Percentiles rank a stretch among this genome's conserved stretches.
Evolutionary conservation across 2,888 invertebrate species (phyloP).

Genomic region (Celastrina argiolus): DNA sequence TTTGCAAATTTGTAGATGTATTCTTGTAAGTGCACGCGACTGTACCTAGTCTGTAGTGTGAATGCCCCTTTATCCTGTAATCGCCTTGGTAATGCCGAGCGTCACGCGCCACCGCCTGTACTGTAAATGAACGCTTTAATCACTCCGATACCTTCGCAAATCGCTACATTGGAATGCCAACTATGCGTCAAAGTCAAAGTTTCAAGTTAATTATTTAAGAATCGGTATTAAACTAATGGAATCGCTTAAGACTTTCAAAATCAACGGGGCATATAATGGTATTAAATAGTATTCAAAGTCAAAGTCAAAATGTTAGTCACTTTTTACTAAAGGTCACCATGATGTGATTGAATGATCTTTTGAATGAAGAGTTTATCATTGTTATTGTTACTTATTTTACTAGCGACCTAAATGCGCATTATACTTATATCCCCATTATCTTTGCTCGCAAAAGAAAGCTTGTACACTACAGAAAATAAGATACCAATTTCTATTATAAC

Average conservation of each 20-base stretch:
- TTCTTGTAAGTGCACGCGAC: too few relatives aligned
- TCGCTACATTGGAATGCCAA: slow-evolving; percentile 9
- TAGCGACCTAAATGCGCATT: background rate
- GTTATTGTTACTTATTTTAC: too few relatives aligned
- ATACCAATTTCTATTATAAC: too few relatives aligned
- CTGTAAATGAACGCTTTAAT: slow-evolving; percentile 12
- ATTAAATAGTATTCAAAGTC: background rate
- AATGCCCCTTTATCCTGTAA: background rate
- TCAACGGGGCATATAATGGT: background rate
- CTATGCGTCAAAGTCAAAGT: slow-evolving; percentile 1
- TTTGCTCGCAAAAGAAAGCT: too few relatives aligned
- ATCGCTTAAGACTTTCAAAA: background rate
- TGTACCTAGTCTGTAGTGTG: background rate
- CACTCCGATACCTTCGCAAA: slow-evolving; percentile 12
- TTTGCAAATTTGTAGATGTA: too few relatives aligned
- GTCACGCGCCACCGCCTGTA: background rate
- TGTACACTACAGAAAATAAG: too few relatives aligned
- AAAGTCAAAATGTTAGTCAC: too few relatives aligned
- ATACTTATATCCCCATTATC: background rate
- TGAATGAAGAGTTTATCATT: too few relatives aligned
- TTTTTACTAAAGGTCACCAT: too few relatives aligned
- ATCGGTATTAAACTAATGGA: background rate
- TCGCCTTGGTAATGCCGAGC: background rate
- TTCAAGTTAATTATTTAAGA: background rate
- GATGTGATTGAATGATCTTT: too few relatives aligned